phyloP scores from a whole-genome alignment of 2,113 vertebrate genomes.

The Hyaena hyaena region DNA sequence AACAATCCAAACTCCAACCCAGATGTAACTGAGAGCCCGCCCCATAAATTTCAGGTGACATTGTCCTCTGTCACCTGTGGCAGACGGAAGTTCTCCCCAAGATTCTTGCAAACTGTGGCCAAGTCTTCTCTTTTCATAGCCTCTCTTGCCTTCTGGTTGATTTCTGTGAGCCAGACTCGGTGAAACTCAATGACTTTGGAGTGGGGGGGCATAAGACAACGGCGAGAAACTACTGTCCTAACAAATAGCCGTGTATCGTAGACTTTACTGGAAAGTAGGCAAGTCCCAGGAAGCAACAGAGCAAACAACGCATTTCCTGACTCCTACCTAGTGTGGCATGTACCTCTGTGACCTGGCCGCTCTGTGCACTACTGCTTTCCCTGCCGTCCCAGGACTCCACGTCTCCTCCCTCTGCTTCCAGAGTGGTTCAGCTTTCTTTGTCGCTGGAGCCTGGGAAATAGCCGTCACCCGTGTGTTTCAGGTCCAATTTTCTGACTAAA shows the following conservation, averaged over 20 bases:
- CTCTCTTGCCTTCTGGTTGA: background rate
- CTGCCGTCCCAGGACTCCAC: background rate
- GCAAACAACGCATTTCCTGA: fast-evolving
- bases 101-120: background rate
- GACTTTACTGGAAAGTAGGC: no score
- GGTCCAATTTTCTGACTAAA: background rate
- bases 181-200: background rate
- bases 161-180: background rate
- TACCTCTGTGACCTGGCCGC: background rate
- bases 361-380: background rate
- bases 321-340: background rate
- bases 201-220: background rate
- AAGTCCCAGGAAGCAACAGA: background rate
- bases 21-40: background rate
- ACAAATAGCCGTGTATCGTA: background rate
- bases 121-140: background rate
- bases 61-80: background rate
- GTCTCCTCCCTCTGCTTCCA: background rate
- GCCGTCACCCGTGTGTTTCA: background rate
- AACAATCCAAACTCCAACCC: no score
- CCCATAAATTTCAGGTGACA: background rate
- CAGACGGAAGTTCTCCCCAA: background rate
- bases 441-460: background rate
- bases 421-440: background rate
- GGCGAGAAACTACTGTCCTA: background rate